phyloP scores from a whole-genome alignment of 2,888 invertebrate genomes.

The Cantharis lateralis region DNA sequence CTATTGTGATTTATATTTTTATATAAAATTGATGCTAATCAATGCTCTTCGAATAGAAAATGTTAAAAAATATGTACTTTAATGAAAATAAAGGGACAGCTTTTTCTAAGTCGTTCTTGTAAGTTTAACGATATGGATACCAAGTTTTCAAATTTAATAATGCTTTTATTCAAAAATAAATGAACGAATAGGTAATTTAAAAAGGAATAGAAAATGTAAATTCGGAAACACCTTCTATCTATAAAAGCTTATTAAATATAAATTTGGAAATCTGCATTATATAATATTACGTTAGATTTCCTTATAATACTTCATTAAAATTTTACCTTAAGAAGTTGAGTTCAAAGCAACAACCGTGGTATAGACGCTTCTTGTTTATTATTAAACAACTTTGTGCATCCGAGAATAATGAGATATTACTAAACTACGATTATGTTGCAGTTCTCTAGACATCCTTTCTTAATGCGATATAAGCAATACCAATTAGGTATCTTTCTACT shows the following conservation, averaged over 20 bases:
- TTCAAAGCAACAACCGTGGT: background rate
- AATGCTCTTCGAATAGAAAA: too few species aligned
- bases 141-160: too few species aligned
- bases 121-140: too few species aligned
- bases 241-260: background rate
- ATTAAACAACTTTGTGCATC: background rate
- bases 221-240: too few species aligned
- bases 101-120: too few species aligned
- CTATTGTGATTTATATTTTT: too few species aligned
- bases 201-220: too few species aligned
- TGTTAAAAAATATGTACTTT: too few species aligned
- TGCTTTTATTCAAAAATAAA: too few species aligned
- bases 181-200: too few species aligned
- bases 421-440: background rate
- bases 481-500: background rate
- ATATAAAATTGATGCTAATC: too few species aligned
- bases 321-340: background rate
- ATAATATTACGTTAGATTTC: background rate
- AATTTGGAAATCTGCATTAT: background rate
- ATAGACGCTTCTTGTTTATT: background rate
- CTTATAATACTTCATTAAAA: background rate
- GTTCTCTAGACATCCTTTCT: background rate
- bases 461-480: background rate
- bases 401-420: background rate
- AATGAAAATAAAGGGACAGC: too few species aligned